These are phyloP conservation scores for Cromileptes altivelis DNA, from an alignment of 2,113 vertebrate genomes.

Conservation along the genomic window DNA sequence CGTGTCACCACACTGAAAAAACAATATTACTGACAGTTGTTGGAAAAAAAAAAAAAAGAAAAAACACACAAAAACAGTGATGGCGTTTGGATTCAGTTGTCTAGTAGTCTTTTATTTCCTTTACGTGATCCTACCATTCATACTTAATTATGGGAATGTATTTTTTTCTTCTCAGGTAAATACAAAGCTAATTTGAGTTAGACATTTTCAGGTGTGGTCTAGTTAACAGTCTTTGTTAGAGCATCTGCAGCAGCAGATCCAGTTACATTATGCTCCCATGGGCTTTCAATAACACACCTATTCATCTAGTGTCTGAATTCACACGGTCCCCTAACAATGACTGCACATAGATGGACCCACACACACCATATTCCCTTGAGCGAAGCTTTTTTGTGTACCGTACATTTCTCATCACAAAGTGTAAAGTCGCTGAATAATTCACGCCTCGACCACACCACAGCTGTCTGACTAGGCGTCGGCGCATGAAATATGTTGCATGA, in stretches of 20 bases:
- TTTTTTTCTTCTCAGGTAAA: not conserved
- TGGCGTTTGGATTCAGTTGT: not conserved
- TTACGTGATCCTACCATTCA: not conserved
- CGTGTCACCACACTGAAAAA: not conserved
- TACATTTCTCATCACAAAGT: conserved; percentile 40
- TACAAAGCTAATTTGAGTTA: not conserved
- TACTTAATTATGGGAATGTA: not conserved
- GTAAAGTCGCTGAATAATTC: conserved; percentile 71
- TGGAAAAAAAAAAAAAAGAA: not conserved
- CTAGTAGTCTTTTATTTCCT: not conserved
- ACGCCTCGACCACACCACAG: conserved; percentile 51
- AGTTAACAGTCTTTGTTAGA: not conserved
- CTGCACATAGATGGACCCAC: conserved; percentile 7
- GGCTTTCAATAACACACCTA: conserved; percentile 26
- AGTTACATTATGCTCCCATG: conserved; percentile 2
- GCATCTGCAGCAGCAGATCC: conserved; percentile 24
- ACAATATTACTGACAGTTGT: conserved; percentile 7
- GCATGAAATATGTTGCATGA: conserved; percentile 49
- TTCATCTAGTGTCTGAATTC: conserved; percentile 32
- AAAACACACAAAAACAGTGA: not conserved
- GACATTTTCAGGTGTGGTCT: not conserved
- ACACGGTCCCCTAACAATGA: not conserved
- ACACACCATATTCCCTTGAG: conserved; percentile 24
- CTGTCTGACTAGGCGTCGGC: conserved; percentile 32
- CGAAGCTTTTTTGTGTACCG: conserved; percentile 24